phyloP scores from a whole-genome alignment of 2,113 vertebrate genomes.

The Cyphomyrus discorhynchus region DNA sequence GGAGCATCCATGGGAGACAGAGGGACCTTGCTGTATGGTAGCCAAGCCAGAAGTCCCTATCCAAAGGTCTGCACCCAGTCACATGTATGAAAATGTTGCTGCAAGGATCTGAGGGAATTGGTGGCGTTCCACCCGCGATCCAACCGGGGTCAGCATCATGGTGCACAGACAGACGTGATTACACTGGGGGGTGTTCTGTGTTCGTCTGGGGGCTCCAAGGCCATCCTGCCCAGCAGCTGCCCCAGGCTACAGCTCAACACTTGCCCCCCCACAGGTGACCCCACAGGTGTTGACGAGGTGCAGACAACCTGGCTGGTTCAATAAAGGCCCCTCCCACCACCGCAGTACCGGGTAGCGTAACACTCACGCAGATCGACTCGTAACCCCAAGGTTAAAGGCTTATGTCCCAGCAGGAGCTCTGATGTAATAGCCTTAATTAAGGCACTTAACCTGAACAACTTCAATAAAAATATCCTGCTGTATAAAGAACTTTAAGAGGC shows the following conservation, averaged over 20 bases:
- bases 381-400: not conserved
- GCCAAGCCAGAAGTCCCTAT: not conserved
- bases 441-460: not conserved
- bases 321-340: not conserved
- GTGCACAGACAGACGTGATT: not conserved
- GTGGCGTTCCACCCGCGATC: not conserved
- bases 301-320: not conserved
- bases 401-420: not conserved
- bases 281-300: not conserved
- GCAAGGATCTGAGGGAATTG: not conserved
- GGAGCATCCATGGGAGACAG: not conserved
- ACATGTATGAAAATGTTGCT: not conserved
- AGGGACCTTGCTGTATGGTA: not conserved
- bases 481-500: not conserved
- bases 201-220: not conserved
- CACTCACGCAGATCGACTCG: not conserved
- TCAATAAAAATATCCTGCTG: not conserved
- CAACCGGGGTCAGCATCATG: not conserved
- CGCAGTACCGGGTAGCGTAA: not conserved
- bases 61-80: not conserved
- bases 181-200: not conserved
- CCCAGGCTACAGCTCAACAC: not conserved
- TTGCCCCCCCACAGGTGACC: not conserved
- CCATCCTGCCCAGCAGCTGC: not conserved
- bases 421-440: constrained; percentile 1